These are phyloP conservation scores for Dicycla oo DNA, from an alignment of 2,888 invertebrate genomes.

Conservation along the genomic window DNA sequence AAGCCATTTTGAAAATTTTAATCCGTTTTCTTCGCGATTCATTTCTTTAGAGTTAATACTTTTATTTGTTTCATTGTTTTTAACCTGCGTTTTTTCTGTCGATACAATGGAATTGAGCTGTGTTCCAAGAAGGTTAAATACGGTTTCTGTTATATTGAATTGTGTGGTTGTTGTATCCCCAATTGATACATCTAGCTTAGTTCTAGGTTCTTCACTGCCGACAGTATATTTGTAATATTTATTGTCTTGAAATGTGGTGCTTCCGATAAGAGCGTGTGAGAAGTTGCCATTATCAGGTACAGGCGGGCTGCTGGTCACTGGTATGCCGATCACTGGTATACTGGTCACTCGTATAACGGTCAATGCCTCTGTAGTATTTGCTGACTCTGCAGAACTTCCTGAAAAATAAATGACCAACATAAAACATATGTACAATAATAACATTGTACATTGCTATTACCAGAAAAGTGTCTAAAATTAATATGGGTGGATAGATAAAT, in stretches of 20 bases:
- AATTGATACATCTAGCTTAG: neutral
- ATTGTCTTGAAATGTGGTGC: slow-evolving; percentile 18
- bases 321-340: neutral
- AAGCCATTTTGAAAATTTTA: slow-evolving; percentile 65
- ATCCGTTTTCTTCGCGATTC: slow-evolving; percentile 48
- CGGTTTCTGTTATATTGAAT: slow-evolving; percentile 47
- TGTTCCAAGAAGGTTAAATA: slow-evolving; percentile 30
- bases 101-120: neutral
- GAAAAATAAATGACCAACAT: slow-evolving; percentile 2
- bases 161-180: neutral
- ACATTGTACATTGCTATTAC: neutral
- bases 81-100: slow-evolving; percentile 23
- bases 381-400: slow-evolving; percentile 11
- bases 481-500: neutral
- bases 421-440: neutral
- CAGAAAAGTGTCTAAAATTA: neutral
- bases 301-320: neutral
- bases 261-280: slow-evolving; percentile 7
- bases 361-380: slow-evolving; percentile 8
- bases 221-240: slow-evolving; percentile 57
- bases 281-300: slow-evolving; percentile 1
- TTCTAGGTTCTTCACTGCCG: slow-evolving; percentile 9
- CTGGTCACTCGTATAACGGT: neutral
- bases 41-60: slow-evolving; percentile 12
- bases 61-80: slow-evolving; percentile 2